Evolutionary conservation across 2,113 vertebrate genomes (phyloP), one percentile per base, ranked within the genome.

Genomic region (Zosterops hypoxanthus): DNA sequence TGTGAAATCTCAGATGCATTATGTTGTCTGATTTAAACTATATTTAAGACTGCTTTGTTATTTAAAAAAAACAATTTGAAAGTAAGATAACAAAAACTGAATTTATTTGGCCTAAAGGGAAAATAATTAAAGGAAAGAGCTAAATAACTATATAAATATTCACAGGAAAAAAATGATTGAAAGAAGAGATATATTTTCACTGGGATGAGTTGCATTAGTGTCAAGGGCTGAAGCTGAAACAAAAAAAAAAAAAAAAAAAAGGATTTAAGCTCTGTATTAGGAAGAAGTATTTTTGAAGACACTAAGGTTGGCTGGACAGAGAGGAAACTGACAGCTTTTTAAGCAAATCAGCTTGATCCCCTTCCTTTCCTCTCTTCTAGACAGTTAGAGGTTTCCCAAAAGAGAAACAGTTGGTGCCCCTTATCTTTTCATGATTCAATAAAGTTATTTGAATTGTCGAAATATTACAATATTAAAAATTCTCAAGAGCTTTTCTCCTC

Each of bases 41-140:
- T n/a, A 83, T 80, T 88, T 90, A 93, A 72, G 22, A 53, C 14
- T 69, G 16, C 5, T 85, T 90, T 88, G 59, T 66, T 79, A 73
- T 77, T 94, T 83, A 83, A 95, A 79, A 94, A 73, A 36, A 88
- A 39, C 36, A 77, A 47, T 88, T 86, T 73, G 59, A 77, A 93
- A 96, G 88, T 44, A 93, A 86, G 86, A 88, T 55, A 63, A 88
- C 42, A 95, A 90, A 26, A 82, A 42, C 34, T 81, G 76, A 53
- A 86, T 90, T 88, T 93, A 82, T 82, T 92, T 84, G 50, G 59
- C 63, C 82, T 69, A 31, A 76, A 70, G 75, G 59, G 59, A 92
- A 50, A 93, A 80, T 33, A 88, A 93, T 65, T 82, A 93, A 95
- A 90, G 44, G 21, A 72, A 90, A 69, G 50, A 59, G 11, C 31